Evolutionary conservation across 2,113 vertebrate genomes (phyloP), one percentile per base, ranked within the genome.

Genomic region (Pavo muticus): DNA sequence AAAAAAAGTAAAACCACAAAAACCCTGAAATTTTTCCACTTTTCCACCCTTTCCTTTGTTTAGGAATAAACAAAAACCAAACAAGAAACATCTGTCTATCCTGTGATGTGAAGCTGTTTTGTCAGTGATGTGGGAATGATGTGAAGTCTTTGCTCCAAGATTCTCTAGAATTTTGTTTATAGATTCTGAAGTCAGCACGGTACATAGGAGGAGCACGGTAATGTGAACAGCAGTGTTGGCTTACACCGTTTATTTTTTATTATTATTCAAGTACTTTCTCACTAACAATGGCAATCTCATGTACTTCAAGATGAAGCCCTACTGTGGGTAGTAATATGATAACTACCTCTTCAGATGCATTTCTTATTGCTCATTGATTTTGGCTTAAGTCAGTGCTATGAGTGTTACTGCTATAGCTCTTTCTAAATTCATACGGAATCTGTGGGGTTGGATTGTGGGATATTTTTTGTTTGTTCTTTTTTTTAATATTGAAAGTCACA

Each of bases 11-110:
- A 72, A 68, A 32, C 14, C 12, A 65, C 61, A 54, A 40, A 64
- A 45, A 21, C 8, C 37, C 9, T 45, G 32, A 68, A 45, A n/a
- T 7, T 7, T 64, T 64, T 88, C 14, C 16, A 1, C 37, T 56
- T 57, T 30, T 54, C 52, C 52, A 54, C 54, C 32, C 2, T 74
- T 77, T 84, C 21, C 25, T 74, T 91, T 56, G 16, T 32, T 84
- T 11, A 60, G 39, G 0, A 71, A 76, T 7, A 89, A 80, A 81
- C 18, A 13, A 68, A 76, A 91, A 84, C 71, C 27, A 17, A 5
- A 17, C 12, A 50, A 23, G 16, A 2, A 4, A 9, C 0, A 1
- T 35, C 78, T 80, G 0, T 68, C 11, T 64, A 37, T 70, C 24
- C 19, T 2, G 0, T 72, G 27, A 16, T 52, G 15, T 59, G 18